These are phyloP conservation scores for Tromatobia lineatoria DNA, from an alignment of 2,888 invertebrate genomes.

Conservation along the genomic window DNA sequence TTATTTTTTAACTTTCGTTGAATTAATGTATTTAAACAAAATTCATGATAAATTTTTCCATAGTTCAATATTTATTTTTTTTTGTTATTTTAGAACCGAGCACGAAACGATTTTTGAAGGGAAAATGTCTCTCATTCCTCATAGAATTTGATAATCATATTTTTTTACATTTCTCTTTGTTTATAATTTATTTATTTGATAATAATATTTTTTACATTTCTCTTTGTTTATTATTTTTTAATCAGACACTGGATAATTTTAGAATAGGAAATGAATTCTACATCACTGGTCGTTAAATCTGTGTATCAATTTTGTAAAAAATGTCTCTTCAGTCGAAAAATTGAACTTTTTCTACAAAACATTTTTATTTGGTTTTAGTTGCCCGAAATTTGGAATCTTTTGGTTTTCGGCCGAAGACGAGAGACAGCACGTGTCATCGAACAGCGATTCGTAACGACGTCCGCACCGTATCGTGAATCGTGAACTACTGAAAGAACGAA, in stretches of 20 bases:
- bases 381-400: background rate
- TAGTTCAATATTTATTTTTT: too few relatives aligned
- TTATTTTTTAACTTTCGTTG: too few relatives aligned
- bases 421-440: conserved; percentile 64
- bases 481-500: conserved; percentile 76
- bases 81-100: too few relatives aligned
- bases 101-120: too few relatives aligned
- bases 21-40: too few relatives aligned
- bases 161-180: background rate
- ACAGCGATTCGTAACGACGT: conserved; percentile 59
- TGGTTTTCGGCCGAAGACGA: background rate
- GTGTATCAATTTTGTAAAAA: background rate
- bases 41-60: too few relatives aligned
- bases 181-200: background rate
- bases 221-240: background rate
- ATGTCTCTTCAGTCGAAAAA: background rate
- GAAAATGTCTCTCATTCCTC: too few relatives aligned
- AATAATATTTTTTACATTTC: too few relatives aligned
- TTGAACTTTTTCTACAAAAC: background rate
- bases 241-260: background rate
- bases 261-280: background rate
- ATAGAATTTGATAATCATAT: background rate
- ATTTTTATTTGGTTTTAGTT: background rate
- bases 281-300: background rate
- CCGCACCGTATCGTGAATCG: conserved; percentile 72